These are phyloP conservation scores for Sus scrofa DNA, from an alignment of 2,113 vertebrate genomes.

Conservation along the genomic window T2T-Sscrofa CM000812.6:266058501-266059000, in stretches of 20 bases:
- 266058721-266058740: constrained; percentile 96
- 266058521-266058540: constrained; percentile 60
- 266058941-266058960: rapidly evolving
- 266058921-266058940: rapidly evolving
- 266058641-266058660: constrained; percentile 94
- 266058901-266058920: rapidly evolving
- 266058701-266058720: constrained; percentile 97
- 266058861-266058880: rapidly evolving
- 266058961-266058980: rapidly evolving
- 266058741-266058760: constrained; percentile 94
- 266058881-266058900: rapidly evolving
- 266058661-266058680: constrained; percentile 96
- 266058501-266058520: not conserved
- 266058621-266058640: constrained; percentile 96
- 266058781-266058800: not conserved
- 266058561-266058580: constrained; percentile 95
- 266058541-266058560: constrained; percentile 98
- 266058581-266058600: constrained; percentile 94
- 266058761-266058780: constrained; percentile 55
- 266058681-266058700: constrained; percentile 94
- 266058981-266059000: not conserved
- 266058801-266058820: rapidly evolving
- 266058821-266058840: rapidly evolving
- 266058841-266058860: rapidly evolving
- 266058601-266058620: constrained; percentile 95